These are phyloP conservation scores for Columbina picui DNA, from an alignment of 2,113 vertebrate genomes.

Conservation along the genomic window DNA sequence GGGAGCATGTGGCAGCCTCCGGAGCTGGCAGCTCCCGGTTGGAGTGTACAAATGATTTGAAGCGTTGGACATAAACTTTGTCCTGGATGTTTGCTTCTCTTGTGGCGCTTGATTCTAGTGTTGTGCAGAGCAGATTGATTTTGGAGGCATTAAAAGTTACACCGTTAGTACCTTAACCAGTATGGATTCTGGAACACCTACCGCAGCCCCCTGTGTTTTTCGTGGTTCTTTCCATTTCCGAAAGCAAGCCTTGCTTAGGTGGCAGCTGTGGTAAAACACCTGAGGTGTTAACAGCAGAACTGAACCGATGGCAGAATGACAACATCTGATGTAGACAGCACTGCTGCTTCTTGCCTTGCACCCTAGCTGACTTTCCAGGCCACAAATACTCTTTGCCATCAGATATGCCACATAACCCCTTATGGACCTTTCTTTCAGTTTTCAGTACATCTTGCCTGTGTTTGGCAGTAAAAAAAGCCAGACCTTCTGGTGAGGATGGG, in stretches of 20 bases:
- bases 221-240: not conserved
- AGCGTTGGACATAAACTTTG: not conserved
- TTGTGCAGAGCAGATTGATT: not conserved
- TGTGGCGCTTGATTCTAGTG: not conserved
- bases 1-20: not conserved
- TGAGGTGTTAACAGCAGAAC: not conserved
- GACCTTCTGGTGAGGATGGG: not conserved
- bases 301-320: not conserved
- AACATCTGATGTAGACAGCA: not conserved
- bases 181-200: not conserved
- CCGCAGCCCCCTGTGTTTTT: not conserved
- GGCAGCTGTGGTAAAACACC: not conserved
- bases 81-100: not conserved
- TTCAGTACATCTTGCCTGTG: not conserved
- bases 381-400: fast-evolving
- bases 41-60: not conserved
- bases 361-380: not conserved
- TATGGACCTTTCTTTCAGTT: not conserved
- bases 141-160: not conserved
- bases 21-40: not conserved
- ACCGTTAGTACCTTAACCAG: not conserved
- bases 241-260: not conserved
- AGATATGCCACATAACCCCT: not conserved
- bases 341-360: not conserved
- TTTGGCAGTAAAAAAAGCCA: not conserved